Conservation (phyloP, 2,888 invertebrate species). For the Euproctis similis region DNA sequence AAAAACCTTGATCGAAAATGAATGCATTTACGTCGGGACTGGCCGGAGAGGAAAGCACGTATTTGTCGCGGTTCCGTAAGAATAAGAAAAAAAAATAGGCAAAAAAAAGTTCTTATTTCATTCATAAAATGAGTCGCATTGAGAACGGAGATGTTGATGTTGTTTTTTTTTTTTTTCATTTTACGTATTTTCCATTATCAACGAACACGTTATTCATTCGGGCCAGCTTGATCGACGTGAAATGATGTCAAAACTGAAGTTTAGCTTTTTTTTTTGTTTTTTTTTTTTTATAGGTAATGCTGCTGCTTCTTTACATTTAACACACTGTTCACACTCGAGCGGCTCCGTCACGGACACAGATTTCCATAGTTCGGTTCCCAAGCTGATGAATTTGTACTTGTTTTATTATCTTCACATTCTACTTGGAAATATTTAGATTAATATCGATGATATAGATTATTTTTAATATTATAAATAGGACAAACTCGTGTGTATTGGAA, state of each 20-base stretch:
- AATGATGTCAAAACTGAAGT: slow-evolving; percentile 68
- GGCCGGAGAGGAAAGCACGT: slow-evolving; percentile 70
- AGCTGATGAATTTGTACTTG: slow-evolving; percentile 23
- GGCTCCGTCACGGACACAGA: slow-evolving; percentile 48
- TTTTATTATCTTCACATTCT: slow-evolving; percentile 22
- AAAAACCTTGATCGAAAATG: slow-evolving; percentile 67
- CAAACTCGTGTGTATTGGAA: too few relatives aligned
- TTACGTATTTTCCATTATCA: slow-evolving; percentile 16
- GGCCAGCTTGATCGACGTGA: slow-evolving; percentile 63
- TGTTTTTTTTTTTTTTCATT: too few relatives aligned
- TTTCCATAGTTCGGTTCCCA: slow-evolving; percentile 37
- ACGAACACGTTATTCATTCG: slow-evolving; percentile 33
- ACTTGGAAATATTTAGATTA: too few relatives aligned
- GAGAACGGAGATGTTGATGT: slow-evolving; percentile 44
- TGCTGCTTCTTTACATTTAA: slow-evolving; percentile 50
- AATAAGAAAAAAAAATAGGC: too few relatives aligned
- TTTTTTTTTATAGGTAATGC: too few relatives aligned
- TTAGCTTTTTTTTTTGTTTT: slow-evolving; percentile 20
- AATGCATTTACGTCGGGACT: slow-evolving; percentile 63
- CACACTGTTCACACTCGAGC: slow-evolving; percentile 65
- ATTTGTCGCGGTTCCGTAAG: slow-evolving; percentile 62
- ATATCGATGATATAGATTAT: too few relatives aligned
- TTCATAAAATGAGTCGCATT: slow-evolving; percentile 74
- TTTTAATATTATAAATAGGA: too few relatives aligned
- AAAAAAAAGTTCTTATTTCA: slow-evolving; percentile 73